Base-by-base conservation (phyloP, 2,888 invertebrate genomes). In the Eucera pruinosa region DNA sequence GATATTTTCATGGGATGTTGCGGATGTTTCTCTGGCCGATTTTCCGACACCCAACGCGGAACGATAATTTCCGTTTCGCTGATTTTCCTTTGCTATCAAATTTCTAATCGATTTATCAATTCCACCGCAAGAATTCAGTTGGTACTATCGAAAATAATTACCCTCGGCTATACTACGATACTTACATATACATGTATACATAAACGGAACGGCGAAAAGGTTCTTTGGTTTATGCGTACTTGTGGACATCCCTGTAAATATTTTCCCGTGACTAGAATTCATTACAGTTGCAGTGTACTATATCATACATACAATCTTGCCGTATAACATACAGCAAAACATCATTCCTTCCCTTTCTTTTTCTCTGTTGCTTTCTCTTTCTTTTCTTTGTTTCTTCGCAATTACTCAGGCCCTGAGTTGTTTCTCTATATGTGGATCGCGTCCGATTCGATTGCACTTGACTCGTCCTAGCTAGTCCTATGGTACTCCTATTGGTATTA, bases 221-320 rank as follows among this genome's bases (percentile, higher is more conserved):
- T 52, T 47, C 50, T 77, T 67, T 73, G 73, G 67, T 64, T 67
- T 41, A 36, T 47, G n/a, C n/a, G n/a, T n/a, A 62, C 18, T 57
- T 57, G 27, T 52, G 23, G 41, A 41, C 45, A 25, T 36, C 36
- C 30, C 36, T 23, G n/a, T 67, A 66, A 55, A 39, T 52, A 43
- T 64, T 57, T 67, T 27, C 25, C n/a, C 67, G 41, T 77, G 76
- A 77, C 76, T 77, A 77, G 76, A 73, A 58, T 77, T 58, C 57
- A 67, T 74, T 50, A 48, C 13, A 57, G 3, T n/a, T n/a, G n/a
- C n/a, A n/a, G 57, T 15, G 30, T 43, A 41, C 18, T 13, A 4
- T 9, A 15, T 11, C 36, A 13, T 18, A 15, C 27, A 23, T 23
- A 57, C n/a, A 23, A 57, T 23, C 9, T 39, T 57, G n/a, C 39